Conservation (phyloP, 2,888 invertebrate species). For the Megamerina dolium region DNA sequence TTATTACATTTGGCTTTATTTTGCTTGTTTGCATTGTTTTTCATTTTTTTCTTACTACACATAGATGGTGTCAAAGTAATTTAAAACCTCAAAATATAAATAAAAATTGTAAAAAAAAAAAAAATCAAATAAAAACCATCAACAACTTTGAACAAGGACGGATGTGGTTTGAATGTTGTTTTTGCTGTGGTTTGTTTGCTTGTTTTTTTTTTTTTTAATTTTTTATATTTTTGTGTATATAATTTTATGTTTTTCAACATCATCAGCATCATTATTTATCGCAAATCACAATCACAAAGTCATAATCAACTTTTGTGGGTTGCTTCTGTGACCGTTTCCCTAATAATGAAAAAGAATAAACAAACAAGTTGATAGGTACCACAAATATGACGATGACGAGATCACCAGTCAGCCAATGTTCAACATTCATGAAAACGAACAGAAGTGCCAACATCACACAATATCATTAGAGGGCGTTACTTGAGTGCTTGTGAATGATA, state of each 20-base stretch:
- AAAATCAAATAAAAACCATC: constrained; percentile 2
- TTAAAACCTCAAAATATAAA: background rate
- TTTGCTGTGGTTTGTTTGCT: background rate
- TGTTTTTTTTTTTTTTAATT: background rate
- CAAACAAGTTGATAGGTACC: too few relatives aligned
- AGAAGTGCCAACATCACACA: too few relatives aligned
- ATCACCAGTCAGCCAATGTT: too few relatives aligned
- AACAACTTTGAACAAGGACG: constrained; percentile 22
- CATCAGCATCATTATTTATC: background rate
- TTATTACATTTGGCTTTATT: background rate
- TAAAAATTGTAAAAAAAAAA: background rate
- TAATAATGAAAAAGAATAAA: too few relatives aligned
- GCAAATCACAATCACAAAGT: background rate
- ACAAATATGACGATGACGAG: too few relatives aligned
- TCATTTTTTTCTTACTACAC: background rate
- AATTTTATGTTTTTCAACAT: too few relatives aligned
- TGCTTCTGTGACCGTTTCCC: too few relatives aligned
- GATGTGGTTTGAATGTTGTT: constrained; percentile 41
- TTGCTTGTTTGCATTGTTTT: background rate
- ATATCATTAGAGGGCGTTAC: too few relatives aligned
- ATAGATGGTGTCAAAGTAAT: too few relatives aligned
- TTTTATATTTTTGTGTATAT: background rate
- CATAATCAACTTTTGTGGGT: background rate
- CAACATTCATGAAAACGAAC: too few relatives aligned
- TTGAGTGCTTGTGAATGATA: too few relatives aligned